These are phyloP conservation scores for Punctoribates punctum DNA, from an alignment of 2,888 invertebrate genomes.

Conservation along the genomic window DNA sequence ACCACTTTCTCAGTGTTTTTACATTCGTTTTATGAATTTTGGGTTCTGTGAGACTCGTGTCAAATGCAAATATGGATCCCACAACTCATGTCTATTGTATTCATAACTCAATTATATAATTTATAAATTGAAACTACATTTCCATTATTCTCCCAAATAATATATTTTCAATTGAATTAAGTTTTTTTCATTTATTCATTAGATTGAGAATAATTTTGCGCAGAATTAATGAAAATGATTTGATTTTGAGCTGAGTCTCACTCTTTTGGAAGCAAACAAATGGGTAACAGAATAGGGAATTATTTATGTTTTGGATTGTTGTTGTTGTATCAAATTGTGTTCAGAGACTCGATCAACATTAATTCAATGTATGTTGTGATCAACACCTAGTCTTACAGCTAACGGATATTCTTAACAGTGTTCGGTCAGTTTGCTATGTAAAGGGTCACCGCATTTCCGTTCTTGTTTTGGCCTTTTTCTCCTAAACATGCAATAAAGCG, in stretches of 20 bases:
- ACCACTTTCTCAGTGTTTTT: neutral
- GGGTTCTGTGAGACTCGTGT: neutral
- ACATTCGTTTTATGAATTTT: neutral
- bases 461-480: neutral
- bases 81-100: neutral
- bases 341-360: neutral
- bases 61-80: neutral
- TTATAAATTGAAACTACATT: no score
- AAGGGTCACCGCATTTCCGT: conserved; percentile 29
- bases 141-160: neutral
- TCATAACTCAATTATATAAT: conserved; percentile 4
- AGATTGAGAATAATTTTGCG: neutral
- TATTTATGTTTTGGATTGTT: conserved; percentile 15
- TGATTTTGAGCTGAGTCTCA: neutral
- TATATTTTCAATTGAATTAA: neutral
- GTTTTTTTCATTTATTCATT: neutral
- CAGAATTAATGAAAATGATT: neutral
- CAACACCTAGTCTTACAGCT: conserved; percentile 25
- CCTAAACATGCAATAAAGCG: conserved; percentile 29
- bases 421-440: conserved; percentile 18
- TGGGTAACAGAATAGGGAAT: neutral
- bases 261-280: neutral
- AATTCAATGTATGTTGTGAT: conserved; percentile 23
- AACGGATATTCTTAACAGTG: conserved; percentile 27
- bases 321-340: neutral